phyloP scores from a whole-genome alignment of 64 coral and sea anemone species.

The Dendronephthya gigantea region DNA sequence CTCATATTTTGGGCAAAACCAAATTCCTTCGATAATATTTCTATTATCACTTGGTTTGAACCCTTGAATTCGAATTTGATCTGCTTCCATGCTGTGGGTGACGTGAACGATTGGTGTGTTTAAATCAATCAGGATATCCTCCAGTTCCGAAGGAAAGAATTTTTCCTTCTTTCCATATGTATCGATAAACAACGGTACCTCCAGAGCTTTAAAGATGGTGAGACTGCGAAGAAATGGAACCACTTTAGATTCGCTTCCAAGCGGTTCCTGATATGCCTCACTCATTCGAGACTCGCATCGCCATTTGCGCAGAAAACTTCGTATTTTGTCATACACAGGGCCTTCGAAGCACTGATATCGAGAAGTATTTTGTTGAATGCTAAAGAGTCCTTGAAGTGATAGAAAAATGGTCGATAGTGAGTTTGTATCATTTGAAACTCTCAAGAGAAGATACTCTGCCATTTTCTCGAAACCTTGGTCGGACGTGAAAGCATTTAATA shows the following conservation, averaged over 20 bases:
- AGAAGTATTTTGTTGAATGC: slow-evolving; percentile 27
- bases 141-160: too few species aligned
- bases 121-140: slow-evolving; percentile 20
- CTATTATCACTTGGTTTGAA: slow-evolving; percentile 32
- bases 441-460: not conserved
- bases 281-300: slow-evolving; percentile 27
- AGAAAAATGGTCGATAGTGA: slow-evolving; percentile 17
- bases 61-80: not conserved
- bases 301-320: slow-evolving; percentile 39
- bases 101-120: slow-evolving; percentile 38
- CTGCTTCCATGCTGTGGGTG: slow-evolving; percentile 15
- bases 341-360: not conserved
- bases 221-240: slow-evolving; percentile 25
- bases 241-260: not conserved
- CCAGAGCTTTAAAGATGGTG: slow-evolving; percentile 41
- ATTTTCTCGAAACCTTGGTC: not conserved
- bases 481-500: not conserved
- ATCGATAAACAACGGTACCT: slow-evolving; percentile 39
- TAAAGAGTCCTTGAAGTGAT: slow-evolving; percentile 26
- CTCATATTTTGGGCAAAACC: slow-evolving; percentile 23
- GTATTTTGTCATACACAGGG: too few species aligned
- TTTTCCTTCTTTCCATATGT: too few species aligned
- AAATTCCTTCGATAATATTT: slow-evolving; percentile 40
- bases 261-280: not conserved
- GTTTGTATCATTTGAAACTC: not conserved